Percentiles rank a stretch among this genome's conserved stretches.
phyloP scores from a whole-genome alignment of 2,113 vertebrate species.

The Cettia cetti region DNA sequence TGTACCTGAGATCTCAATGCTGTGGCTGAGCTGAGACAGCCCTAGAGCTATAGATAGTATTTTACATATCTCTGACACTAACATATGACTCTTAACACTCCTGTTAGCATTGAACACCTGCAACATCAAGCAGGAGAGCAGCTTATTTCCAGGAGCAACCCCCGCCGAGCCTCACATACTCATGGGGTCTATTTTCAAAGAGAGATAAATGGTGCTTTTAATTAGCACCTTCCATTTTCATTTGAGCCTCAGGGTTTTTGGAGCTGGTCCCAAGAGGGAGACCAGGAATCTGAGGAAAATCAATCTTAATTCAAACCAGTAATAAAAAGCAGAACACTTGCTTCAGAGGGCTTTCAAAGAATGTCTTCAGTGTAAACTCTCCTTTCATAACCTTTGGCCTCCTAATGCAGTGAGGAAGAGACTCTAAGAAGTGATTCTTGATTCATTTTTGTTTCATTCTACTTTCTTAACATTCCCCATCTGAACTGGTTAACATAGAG shows the following conservation, averaged over 20 bases:
- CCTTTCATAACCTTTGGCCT: constrained; percentile 50
- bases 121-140: neutral
- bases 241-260: constrained; percentile 58
- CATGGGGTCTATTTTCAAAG: constrained; percentile 57
- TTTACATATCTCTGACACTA: neutral
- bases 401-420: constrained; percentile 36
- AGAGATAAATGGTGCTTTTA: constrained; percentile 66
- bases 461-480: neutral
- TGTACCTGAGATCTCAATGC: neutral
- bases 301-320: constrained; percentile 73
- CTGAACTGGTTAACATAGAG: neutral
- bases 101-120: neutral
- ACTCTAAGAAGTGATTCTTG: neutral
- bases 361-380: constrained; percentile 31
- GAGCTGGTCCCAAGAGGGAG: constrained; percentile 30
- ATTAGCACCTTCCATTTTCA: constrained; percentile 72
- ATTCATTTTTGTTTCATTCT: neutral
- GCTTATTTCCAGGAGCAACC: neutral
- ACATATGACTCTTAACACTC: neutral
- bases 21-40: neutral
- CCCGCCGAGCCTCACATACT: neutral
- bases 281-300: constrained; percentile 63
- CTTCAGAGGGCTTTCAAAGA: constrained; percentile 45
- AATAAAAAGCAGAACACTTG: constrained; percentile 67
- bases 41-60: neutral